phyloP scores from a whole-genome alignment of 1,140 invertebrate species.

The Proctacanthus coquilletti region DNA sequence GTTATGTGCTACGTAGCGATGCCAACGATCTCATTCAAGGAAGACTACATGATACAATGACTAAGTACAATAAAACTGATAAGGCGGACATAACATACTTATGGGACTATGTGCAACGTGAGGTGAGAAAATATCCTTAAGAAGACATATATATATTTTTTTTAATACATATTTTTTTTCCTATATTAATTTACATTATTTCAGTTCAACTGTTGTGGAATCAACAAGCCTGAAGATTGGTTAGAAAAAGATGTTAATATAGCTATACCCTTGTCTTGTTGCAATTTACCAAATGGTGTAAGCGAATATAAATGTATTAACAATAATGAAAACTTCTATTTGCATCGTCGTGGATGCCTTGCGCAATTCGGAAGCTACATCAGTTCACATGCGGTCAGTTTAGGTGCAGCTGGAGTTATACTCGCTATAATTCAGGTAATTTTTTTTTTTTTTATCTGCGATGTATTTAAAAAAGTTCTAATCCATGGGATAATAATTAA shows the following conservation, averaged over 20 bases:
- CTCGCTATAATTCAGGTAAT: slow-evolving; percentile 58
- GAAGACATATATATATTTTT: not conserved
- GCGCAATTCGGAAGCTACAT: slow-evolving; percentile 42
- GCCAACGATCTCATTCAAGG: slow-evolving; percentile 32
- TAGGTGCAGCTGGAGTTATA: slow-evolving; percentile 58
- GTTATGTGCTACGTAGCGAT: slow-evolving; percentile 52
- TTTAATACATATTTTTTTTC: not conserved
- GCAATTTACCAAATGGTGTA: slow-evolving; percentile 31
- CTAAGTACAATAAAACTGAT: slow-evolving; percentile 28
- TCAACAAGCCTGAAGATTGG: slow-evolving; percentile 45
- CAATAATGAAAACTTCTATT: slow-evolving; percentile 10
- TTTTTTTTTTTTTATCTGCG: no score
- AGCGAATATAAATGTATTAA: slow-evolving; percentile 29
- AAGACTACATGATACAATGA: slow-evolving; percentile 36
- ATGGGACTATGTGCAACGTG: slow-evolving; percentile 48
- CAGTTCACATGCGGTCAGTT: slow-evolving; percentile 45
- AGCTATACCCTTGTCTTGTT: slow-evolving; percentile 46
- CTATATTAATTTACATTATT: slow-evolving; percentile 10
- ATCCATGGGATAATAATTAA: no score
- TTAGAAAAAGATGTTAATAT: slow-evolving; percentile 6
- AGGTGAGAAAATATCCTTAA: slow-evolving; percentile 34
- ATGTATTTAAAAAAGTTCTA: no score
- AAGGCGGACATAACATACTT: slow-evolving; percentile 26
- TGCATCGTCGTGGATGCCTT: slow-evolving; percentile 38
- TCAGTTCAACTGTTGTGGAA: slow-evolving; percentile 61